Conservation (phyloP, 2,797 vertebrate genomes). For the Microctenopoma steveboyesi region DNA sequence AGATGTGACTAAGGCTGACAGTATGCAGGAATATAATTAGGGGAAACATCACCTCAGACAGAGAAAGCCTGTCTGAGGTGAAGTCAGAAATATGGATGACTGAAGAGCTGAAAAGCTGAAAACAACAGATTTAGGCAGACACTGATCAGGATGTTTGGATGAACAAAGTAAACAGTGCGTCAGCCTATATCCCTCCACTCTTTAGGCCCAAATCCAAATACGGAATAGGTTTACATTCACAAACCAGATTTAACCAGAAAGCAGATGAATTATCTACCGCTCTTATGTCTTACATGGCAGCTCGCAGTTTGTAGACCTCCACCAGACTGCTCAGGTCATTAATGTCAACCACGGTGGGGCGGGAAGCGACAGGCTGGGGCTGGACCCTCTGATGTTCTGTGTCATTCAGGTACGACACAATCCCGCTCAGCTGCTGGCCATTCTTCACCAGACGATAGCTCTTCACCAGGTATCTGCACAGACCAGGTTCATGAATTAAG, state of each 20-base stretch:
- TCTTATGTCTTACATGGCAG: slow-evolving; percentile 85
- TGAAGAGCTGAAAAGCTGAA: not conserved
- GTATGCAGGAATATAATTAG: slow-evolving; percentile 29
- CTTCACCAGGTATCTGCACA: slow-evolving; percentile 91
- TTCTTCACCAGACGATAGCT: slow-evolving; percentile 89
- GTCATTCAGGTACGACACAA: slow-evolving; percentile 94
- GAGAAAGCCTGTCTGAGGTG: not conserved
- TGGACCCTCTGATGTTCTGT: slow-evolving; percentile 84
- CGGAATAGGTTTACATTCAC: not conserved
- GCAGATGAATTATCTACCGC: too few species aligned
- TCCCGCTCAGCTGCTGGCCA: slow-evolving; percentile 89
- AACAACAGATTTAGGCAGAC: slow-evolving; percentile 8
- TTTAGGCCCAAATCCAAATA: not conserved
- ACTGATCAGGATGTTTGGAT: too few species aligned
- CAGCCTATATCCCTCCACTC: not conserved
- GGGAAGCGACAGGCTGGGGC: slow-evolving; percentile 87
- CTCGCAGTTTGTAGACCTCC: slow-evolving; percentile 91
- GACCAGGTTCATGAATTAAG: not conserved
- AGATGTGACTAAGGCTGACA: slow-evolving; percentile 27
- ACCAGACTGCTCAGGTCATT: slow-evolving; percentile 87
- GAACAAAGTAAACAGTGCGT: not conserved
- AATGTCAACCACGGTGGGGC: slow-evolving; percentile 81
- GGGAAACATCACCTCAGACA: slow-evolving; percentile 5
- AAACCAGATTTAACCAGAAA: not conserved
- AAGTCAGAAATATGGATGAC: not conserved